These are phyloP conservation scores for Drosophila multiciliata DNA, from an alignment of 2,888 invertebrate genomes.

Conservation along the genomic window DNA sequence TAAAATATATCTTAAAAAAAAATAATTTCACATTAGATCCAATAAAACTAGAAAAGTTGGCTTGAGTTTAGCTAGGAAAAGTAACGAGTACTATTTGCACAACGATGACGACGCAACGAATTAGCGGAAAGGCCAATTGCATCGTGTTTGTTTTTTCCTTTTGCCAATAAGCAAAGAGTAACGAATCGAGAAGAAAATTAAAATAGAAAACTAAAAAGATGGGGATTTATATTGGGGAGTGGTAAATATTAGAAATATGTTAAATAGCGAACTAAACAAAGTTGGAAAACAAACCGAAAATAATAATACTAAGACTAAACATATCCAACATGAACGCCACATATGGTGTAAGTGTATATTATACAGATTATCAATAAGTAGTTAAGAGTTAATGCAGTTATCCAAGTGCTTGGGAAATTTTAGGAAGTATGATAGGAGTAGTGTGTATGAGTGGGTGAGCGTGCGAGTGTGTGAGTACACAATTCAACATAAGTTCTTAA, in stretches of 20 bases:
- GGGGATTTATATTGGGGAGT: neutral
- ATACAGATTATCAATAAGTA: slow-evolving; percentile 12
- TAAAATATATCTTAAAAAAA: slow-evolving; percentile 16
- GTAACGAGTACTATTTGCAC: slow-evolving; percentile 5
- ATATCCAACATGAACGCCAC: neutral
- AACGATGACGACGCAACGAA: neutral
- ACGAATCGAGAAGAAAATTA: neutral
- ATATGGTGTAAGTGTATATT: slow-evolving; percentile 6
- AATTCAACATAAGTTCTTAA: neutral
- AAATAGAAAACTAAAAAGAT: neutral
- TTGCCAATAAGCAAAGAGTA: neutral
- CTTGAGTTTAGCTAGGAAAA: slow-evolving; percentile 4
- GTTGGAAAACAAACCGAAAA: neutral
- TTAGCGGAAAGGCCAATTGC: slow-evolving; percentile 5
- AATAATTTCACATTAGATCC: slow-evolving; percentile 20
- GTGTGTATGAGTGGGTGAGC: neutral
- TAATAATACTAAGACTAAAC: neutral
- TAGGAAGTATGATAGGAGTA: neutral
- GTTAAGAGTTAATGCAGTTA: slow-evolving; percentile 3
- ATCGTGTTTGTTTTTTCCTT: neutral
- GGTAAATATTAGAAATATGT: neutral
- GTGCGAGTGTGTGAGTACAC: slow-evolving; percentile 2
- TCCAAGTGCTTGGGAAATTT: neutral
- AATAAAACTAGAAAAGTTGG: slow-evolving; percentile 15
- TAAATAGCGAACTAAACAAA: slow-evolving; percentile 4